A percentile compares a stretch with the other conserved stretches of the same genome.
Evolutionary conservation across 2,113 vertebrate genomes (phyloP).

Genomic region (Pterocles burchelli): DNA sequence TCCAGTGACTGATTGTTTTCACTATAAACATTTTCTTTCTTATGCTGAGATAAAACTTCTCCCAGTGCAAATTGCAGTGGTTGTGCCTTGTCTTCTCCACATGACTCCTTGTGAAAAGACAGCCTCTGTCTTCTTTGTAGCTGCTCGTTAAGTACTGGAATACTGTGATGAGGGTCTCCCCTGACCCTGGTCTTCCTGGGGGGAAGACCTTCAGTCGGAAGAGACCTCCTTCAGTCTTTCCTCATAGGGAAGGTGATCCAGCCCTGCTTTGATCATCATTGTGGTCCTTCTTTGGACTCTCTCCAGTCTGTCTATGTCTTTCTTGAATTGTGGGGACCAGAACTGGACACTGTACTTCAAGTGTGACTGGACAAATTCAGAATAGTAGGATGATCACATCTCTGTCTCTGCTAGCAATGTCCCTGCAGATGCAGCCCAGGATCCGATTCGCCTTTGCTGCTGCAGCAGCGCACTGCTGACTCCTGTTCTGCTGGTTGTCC

Average conservation of each 20-base stretch:
- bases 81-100: neutral
- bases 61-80: neutral
- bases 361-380: fast-evolving
- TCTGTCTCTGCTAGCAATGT: neutral
- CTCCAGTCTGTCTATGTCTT: too few relatives aligned
- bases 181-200: neutral
- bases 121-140: neutral
- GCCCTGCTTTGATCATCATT: neutral
- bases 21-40: neutral
- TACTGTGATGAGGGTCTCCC: neutral
- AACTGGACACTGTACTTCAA: neutral
- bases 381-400: neutral
- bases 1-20: neutral
- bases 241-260: neutral
- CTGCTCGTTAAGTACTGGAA: neutral
- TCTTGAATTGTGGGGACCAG: neutral
- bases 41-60: neutral
- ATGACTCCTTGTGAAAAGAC: neutral
- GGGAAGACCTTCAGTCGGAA: neutral
- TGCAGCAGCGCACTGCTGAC: too few relatives aligned
- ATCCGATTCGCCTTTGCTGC: neutral
- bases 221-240: neutral
- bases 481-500: neutral
- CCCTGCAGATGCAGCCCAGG: neutral
- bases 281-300: neutral